phyloP scores from a whole-genome alignment of 2,888 invertebrate genomes.

The Hermaeophaga mercurialis region DNA sequence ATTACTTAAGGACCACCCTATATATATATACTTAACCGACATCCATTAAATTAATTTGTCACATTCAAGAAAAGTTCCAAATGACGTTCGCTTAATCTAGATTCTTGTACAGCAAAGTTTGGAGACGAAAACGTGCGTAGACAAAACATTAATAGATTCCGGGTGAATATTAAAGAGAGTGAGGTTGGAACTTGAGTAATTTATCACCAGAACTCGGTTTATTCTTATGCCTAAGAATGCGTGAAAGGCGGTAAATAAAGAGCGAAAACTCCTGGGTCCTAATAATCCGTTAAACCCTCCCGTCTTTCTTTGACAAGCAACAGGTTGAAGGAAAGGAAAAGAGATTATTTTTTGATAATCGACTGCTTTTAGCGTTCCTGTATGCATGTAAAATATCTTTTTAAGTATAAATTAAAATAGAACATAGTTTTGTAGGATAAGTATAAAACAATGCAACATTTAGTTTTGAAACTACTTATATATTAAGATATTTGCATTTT shows the following conservation, averaged over 20 bases:
- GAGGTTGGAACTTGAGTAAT: slow-evolving; percentile 32
- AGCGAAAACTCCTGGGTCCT: slow-evolving; percentile 21
- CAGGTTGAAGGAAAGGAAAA: too few relatives aligned
- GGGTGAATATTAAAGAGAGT: slow-evolving; percentile 31
- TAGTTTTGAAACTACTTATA: too few relatives aligned
- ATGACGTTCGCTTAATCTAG: slow-evolving; percentile 1
- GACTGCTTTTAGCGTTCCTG: too few relatives aligned
- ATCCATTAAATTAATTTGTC: not conserved
- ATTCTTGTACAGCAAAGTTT: slow-evolving; percentile 22
- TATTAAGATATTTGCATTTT: too few relatives aligned
- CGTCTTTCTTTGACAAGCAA: not conserved
- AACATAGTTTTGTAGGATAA: too few relatives aligned
- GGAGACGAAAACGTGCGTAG: slow-evolving; percentile 27
- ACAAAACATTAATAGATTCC: slow-evolving; percentile 36
- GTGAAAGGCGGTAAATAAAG: slow-evolving; percentile 34
- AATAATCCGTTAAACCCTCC: slow-evolving; percentile 2
- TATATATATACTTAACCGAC: not conserved
- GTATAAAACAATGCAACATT: too few relatives aligned
- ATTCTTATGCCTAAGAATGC: slow-evolving; percentile 36
- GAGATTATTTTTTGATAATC: too few relatives aligned
- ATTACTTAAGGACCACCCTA: not conserved
- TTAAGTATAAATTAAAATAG: too few relatives aligned
- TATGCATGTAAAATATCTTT: too few relatives aligned
- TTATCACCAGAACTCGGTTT: slow-evolving; percentile 33
- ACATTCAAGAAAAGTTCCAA: not conserved